Percentiles rank a stretch among this genome's conserved stretches.
Evolutionary conservation across 2,797 vertebrate genomes (phyloP).

Genomic region (Ibycter americanus): DNA sequence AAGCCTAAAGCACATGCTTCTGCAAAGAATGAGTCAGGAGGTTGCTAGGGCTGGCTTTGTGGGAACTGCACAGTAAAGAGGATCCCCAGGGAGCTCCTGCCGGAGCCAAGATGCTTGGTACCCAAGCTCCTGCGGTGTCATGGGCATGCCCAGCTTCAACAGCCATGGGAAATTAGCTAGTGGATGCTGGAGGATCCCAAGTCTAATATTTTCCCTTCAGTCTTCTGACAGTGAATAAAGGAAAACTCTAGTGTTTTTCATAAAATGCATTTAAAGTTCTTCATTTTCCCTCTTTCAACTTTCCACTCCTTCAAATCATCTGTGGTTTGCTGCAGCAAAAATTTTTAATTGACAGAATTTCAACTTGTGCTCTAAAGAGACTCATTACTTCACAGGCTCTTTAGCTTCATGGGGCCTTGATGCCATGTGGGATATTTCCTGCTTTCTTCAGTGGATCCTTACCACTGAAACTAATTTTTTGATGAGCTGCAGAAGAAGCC

Average conservation of each 20-base stretch:
- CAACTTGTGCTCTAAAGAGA: conserved; percentile 27
- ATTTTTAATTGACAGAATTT: conserved; percentile 47
- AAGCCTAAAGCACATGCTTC: background rate
- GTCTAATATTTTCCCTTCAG: background rate
- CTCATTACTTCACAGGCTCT: conserved; percentile 44
- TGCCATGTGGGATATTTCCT: conserved; percentile 4
- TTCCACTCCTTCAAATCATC: conserved; percentile 1
- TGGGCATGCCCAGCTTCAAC: fast-evolving
- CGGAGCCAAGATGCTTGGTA: background rate
- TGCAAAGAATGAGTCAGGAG: background rate
- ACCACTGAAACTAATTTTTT: conserved; percentile 18
- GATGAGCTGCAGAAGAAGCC: background rate
- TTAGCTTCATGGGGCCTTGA: background rate
- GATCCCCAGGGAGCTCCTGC: background rate
- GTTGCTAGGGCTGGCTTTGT: background rate
- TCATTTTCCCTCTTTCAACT: background rate
- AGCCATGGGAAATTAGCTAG: background rate
- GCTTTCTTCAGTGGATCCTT: conserved; percentile 16
- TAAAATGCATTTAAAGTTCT: background rate
- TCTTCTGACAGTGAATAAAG: background rate
- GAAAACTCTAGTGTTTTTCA: background rate
- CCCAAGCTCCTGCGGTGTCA: background rate
- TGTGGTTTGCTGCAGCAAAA: background rate
- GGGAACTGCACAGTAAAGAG: background rate
- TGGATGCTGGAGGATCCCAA: background rate